Evolutionary conservation across 2,113 vertebrate genomes (phyloP), one percentile per base, ranked within the genome.

Genomic region (Malurus alboscapulatus): DNA sequence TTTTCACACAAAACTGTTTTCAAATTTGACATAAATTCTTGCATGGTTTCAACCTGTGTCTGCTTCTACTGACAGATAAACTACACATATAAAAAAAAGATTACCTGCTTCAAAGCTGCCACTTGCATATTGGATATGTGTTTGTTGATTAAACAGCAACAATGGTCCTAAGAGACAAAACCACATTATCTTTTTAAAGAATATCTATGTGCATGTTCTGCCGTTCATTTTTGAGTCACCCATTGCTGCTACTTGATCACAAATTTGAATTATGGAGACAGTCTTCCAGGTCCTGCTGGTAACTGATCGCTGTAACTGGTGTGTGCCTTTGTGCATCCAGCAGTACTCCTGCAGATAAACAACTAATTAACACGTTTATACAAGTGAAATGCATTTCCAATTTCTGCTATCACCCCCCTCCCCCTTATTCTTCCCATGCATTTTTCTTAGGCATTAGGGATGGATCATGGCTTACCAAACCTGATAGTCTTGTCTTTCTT

Each of bases 401-500:
- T 93, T 79, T 57, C 67, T 90, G 51, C 62, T 48, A 2, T 68
- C 62, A 68, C 19, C 58, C 17, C 67, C 55, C n/a, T 62, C 14
- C 30, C 42, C 45, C 9, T 12, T 93, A 22, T 59, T 94, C 47
- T 71, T 72, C 62, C 14, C 36, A 47, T 29, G 29, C 26, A n/a
- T 92, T 94, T 80, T 90, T 40, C 68, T 78, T 30, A 22, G 50
- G 66, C 25, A 7, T 69, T 47, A 58, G 15, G 32, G 87, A 32
- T 82, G 42, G 54, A 36, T 93, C 36, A 7, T 19, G 34, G 65
- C 67, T 93, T 76, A 82, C 87, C 93, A 62, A 84, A 73, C 24
- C 54, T 32, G 59, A 38, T 40, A 91, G 81, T 84, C 92, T 92
- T 85, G 61, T 90, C 94, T 95, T 75, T 88, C 63, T 90, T 71